These are phyloP conservation scores for Stratiomys singularior DNA, from an alignment of 2,888 invertebrate genomes.

Conservation along the genomic window DNA sequence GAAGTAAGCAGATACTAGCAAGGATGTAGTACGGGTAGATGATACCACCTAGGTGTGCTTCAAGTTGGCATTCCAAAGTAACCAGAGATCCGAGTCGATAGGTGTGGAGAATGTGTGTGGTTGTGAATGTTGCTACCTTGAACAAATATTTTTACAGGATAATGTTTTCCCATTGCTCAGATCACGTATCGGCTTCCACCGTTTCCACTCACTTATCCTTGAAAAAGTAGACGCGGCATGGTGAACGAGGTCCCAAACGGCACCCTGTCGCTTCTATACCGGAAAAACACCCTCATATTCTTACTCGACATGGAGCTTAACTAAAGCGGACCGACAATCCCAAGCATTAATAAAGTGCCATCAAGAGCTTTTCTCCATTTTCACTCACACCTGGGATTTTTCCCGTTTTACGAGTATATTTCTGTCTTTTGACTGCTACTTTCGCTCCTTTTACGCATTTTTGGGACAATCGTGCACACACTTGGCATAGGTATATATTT, in stretches of 20 bases:
- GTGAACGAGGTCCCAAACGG: neutral
- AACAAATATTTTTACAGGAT: conserved; percentile 37
- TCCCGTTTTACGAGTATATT: neutral
- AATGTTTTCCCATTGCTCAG: conserved; percentile 28
- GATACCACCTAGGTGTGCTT: neutral
- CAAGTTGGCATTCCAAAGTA: neutral
- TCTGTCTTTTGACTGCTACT: neutral
- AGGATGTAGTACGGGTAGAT: neutral
- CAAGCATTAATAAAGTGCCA: conserved; percentile 45
- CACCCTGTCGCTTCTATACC: neutral
- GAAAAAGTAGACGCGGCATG: neutral
- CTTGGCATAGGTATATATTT: neutral
- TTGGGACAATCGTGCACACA: neutral
- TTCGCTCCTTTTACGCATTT: neutral
- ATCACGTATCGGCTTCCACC: conserved; percentile 8
- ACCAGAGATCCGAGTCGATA: neutral
- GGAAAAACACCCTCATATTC: conserved; percentile 20
- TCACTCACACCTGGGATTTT: conserved; percentile 23
- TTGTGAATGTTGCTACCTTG: neutral
- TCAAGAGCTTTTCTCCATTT: conserved; percentile 28
- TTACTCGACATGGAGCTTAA: conserved; percentile 18
- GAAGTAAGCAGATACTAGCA: neutral
- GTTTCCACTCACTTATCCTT: neutral
- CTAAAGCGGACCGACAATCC: conserved; percentile 42
- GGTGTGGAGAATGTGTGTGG: neutral